phyloP scores from a whole-genome alignment of 2,797 vertebrate genomes.

The Anabas testudineus region DNA sequence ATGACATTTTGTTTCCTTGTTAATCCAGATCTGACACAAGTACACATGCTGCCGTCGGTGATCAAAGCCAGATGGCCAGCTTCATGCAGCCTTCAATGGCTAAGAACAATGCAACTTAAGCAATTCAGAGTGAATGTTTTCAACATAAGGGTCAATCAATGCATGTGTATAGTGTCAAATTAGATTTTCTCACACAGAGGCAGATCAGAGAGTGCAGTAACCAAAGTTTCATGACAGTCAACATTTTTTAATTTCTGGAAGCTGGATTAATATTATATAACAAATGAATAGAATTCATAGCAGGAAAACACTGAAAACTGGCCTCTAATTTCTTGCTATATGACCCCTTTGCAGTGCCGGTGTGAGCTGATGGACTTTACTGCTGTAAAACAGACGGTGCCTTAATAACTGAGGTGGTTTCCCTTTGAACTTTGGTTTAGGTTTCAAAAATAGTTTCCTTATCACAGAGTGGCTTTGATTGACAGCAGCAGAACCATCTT shows the following conservation, averaged over 20 bases:
- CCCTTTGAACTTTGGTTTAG: not conserved
- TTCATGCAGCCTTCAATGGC: not conserved
- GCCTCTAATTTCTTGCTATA: too few relatives aligned
- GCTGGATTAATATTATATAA: not conserved
- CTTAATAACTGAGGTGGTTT: not conserved
- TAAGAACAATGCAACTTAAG: too few relatives aligned
- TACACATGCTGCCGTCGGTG: not conserved
- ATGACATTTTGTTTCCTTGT: slow-evolving; percentile 12
- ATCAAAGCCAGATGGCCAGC: not conserved
- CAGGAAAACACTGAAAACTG: not conserved
- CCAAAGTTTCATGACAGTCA: too few relatives aligned
- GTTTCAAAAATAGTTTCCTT: slow-evolving; percentile 7
- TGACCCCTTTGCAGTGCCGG: too few relatives aligned
- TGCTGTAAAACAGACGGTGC: not conserved
- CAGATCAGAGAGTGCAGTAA: not conserved
- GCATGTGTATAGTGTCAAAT: too few relatives aligned
- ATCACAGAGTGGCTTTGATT: slow-evolving; percentile 39
- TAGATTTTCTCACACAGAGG: not conserved
- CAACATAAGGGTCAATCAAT: too few relatives aligned
- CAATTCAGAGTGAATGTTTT: too few relatives aligned
- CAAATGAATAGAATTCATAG: not conserved
- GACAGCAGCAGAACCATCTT: slow-evolving; percentile 32
- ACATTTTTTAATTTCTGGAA: not conserved
- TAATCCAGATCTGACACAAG: slow-evolving; percentile 7
- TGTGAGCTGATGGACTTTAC: too few relatives aligned